Evolutionary conservation across 2,888 invertebrate genomes (phyloP).

Genomic region (Cyaniris semiargus): DNA sequence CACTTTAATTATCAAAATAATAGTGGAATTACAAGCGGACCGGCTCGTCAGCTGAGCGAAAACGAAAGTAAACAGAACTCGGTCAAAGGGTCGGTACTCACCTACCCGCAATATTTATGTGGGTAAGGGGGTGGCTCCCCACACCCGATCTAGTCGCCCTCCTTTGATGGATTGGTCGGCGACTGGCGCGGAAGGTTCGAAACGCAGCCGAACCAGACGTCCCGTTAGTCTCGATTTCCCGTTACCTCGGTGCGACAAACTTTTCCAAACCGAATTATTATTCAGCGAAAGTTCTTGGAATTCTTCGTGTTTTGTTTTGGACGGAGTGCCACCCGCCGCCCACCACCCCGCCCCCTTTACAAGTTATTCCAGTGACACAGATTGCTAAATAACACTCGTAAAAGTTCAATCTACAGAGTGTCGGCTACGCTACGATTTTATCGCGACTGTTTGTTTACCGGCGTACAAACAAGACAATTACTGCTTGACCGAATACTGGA

Average conservation of each 20-base stretch:
- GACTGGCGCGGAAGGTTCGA: constrained; percentile 75
- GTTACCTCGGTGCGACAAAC: constrained; percentile 62
- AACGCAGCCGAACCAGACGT: constrained; percentile 69
- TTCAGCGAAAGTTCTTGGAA: constrained; percentile 72
- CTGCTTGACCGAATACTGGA: background rate
- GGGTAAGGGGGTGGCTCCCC: constrained; percentile 71
- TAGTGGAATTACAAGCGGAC: constrained; percentile 68
- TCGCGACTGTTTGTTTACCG: constrained; percentile 34
- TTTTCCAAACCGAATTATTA: constrained; percentile 69
- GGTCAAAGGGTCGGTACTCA: constrained; percentile 81
- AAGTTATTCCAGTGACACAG: constrained; percentile 57
- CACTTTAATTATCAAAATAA: constrained; percentile 78
- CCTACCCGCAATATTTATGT: constrained; percentile 81
- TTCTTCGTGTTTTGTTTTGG: constrained; percentile 72
- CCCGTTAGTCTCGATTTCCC: constrained; percentile 73
- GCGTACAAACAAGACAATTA: background rate
- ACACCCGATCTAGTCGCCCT: constrained; percentile 74
- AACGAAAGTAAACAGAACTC: constrained; percentile 82
- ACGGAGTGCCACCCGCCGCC: constrained; percentile 51
- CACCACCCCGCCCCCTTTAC: constrained; percentile 46
- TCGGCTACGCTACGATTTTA: constrained; percentile 38
- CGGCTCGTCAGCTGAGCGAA: constrained; percentile 80
- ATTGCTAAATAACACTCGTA: constrained; percentile 51
- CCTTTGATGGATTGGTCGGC: constrained; percentile 81
- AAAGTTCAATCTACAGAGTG: constrained; percentile 43